A percentile compares a stretch with the other conserved stretches of the same genome.
phyloP scores from a whole-genome alignment of 2,888 invertebrate genomes.

The Diaprepes abbreviatus region DNA sequence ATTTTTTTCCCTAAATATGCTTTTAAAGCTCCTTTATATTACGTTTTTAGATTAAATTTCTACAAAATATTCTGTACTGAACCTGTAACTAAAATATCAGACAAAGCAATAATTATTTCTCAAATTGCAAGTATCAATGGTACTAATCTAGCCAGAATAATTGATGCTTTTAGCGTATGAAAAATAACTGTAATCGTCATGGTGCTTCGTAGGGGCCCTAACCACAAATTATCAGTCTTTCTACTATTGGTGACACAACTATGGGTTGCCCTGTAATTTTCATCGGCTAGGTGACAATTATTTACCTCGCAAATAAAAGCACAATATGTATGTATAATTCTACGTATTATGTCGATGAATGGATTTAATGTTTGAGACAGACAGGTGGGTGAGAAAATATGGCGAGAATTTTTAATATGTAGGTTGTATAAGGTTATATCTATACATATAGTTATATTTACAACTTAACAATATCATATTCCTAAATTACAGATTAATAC shows the following conservation, averaged over 20 bases:
- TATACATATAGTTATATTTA: too few species aligned
- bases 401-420: not conserved
- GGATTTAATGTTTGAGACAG: constrained; percentile 28
- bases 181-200: constrained; percentile 24
- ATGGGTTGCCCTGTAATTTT: constrained; percentile 38
- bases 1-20: too few species aligned
- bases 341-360: constrained; percentile 26
- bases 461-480: too few species aligned
- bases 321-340: constrained; percentile 28
- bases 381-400: constrained; percentile 37
- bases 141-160: constrained; percentile 28
- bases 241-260: constrained; percentile 44
- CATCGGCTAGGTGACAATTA: constrained; percentile 42
- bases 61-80: not conserved
- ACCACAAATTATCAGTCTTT: constrained; percentile 39
- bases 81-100: constrained; percentile 15
- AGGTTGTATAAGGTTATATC: too few species aligned
- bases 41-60: not conserved
- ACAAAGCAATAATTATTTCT: constrained; percentile 23
- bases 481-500: too few species aligned
- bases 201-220: constrained; percentile 9
- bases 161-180: constrained; percentile 34
- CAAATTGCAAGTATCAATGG: constrained; percentile 32
- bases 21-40: not conserved
- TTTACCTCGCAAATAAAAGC: constrained; percentile 27